Evolutionary conservation across 2,888 invertebrate genomes (phyloP).

Genomic region (Trachelus stipa): DNA sequence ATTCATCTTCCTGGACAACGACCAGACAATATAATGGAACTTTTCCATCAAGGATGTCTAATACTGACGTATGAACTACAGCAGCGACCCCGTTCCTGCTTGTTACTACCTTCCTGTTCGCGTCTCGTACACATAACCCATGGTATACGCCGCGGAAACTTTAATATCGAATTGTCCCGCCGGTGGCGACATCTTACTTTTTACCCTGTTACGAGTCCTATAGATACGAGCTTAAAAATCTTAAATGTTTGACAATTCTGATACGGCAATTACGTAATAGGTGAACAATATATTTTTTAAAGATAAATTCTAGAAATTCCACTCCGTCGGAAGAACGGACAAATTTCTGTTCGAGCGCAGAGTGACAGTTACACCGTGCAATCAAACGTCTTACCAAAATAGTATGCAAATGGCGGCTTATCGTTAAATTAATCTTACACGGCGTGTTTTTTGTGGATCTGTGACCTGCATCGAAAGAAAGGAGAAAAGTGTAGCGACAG

Average conservation of each 20-base stretch:
- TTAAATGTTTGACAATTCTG: neutral
- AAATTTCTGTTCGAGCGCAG: constrained; percentile 2
- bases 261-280: neutral
- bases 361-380: constrained; percentile 14
- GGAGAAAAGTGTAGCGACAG: neutral
- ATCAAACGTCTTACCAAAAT: constrained; percentile 16
- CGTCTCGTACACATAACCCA: neutral
- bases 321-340: neutral
- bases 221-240: neutral
- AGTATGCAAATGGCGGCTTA: constrained; percentile 18
- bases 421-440: constrained; percentile 15
- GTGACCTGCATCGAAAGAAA: neutral
- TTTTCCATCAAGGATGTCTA: constrained; percentile 45
- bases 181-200: neutral
- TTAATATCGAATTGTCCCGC: neutral
- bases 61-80: constrained; percentile 21
- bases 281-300: neutral
- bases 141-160: neutral
- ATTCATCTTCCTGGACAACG: constrained; percentile 5
- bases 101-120: constrained; percentile 8
- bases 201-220: neutral
- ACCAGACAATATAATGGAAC: constrained; percentile 43
- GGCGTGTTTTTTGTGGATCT: neutral
- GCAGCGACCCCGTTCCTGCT: constrained; percentile 12
- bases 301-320: neutral